Percentiles rank a stretch among this genome's conserved stretches.
These are phyloP conservation scores for Gorsachius magnificus DNA, from an alignment of 2,797 vertebrate species.

Conservation along the genomic window DNA sequence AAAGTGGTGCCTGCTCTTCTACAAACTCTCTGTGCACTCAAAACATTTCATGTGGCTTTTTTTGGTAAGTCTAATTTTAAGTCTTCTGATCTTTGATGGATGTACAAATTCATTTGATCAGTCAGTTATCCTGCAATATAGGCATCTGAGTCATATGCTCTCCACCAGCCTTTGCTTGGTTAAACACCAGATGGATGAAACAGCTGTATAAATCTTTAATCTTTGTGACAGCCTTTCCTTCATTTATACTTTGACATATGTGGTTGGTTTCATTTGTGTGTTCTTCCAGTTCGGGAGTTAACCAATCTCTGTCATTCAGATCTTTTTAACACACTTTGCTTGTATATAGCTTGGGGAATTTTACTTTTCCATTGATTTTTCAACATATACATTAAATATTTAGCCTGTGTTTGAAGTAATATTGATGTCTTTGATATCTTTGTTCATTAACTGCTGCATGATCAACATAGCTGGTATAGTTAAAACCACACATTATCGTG, in stretches of 20 bases:
- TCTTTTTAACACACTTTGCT: background rate
- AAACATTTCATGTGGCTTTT: background rate
- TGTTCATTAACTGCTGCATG: constrained; percentile 14
- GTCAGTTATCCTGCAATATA: background rate
- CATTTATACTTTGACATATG: constrained; percentile 38
- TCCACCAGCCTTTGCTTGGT: constrained; percentile 45
- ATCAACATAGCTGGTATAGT: background rate
- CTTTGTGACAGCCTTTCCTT: constrained; percentile 25
- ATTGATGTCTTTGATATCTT: background rate
- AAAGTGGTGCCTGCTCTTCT: background rate
- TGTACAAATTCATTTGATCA: constrained; percentile 37
- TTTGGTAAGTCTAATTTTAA: constrained; percentile 35
- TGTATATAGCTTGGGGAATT: background rate
- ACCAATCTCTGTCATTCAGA: constrained; percentile 7
- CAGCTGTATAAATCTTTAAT: constrained; percentile 62
- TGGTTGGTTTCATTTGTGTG: constrained; percentile 9
- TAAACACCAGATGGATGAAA: constrained; percentile 64
- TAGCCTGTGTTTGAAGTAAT: background rate
- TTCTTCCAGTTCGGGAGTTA: constrained; percentile 29
- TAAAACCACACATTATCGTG: background rate
- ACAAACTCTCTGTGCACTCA: background rate
- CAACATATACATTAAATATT: constrained; percentile 20
- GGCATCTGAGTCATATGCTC: constrained; percentile 34
- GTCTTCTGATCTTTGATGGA: constrained; percentile 26
- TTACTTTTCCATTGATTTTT: constrained; percentile 1